These are phyloP conservation scores for Phortica magna DNA, from an alignment of 2,888 invertebrate species.

Conservation along the genomic window DNA sequence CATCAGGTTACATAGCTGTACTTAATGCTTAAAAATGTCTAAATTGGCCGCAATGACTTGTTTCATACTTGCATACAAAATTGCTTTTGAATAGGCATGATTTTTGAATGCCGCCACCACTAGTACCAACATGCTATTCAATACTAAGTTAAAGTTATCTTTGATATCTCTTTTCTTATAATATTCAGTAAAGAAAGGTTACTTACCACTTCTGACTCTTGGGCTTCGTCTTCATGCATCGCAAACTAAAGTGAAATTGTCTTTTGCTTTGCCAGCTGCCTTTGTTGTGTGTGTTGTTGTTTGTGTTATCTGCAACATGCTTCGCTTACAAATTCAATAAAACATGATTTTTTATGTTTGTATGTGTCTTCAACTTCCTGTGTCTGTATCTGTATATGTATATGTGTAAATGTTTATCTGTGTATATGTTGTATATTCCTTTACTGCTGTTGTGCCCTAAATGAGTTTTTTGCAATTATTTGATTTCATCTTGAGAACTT, in stretches of 20 bases:
- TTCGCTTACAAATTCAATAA: conserved; percentile 28
- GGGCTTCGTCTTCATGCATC: too few species aligned
- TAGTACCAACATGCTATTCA: too few species aligned
- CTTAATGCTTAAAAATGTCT: too few species aligned
- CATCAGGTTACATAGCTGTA: too few species aligned
- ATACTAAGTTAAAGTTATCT: too few species aligned
- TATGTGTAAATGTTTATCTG: conserved; percentile 55
- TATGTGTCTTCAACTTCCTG: conserved; percentile 37
- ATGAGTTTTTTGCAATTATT: conserved; percentile 72
- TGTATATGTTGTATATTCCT: conserved; percentile 33
- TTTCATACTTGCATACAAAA: too few species aligned
- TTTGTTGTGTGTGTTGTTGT: conserved; percentile 15
- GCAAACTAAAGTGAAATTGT: background rate
- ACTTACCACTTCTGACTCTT: too few species aligned
- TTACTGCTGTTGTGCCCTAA: conserved; percentile 60
- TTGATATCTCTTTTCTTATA: too few species aligned
- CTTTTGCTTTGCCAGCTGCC: background rate
- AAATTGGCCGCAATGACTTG: too few species aligned
- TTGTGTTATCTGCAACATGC: conserved; percentile 22
- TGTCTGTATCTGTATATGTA: conserved; percentile 33
- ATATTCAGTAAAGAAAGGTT: too few species aligned
- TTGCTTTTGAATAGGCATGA: too few species aligned
- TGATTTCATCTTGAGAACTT: conserved; percentile 69
- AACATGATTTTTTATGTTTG: conserved; percentile 14
- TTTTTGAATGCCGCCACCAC: too few species aligned